Conservation (phyloP, 2,113 vertebrate species). For the Amia ocellicauda region DNA sequence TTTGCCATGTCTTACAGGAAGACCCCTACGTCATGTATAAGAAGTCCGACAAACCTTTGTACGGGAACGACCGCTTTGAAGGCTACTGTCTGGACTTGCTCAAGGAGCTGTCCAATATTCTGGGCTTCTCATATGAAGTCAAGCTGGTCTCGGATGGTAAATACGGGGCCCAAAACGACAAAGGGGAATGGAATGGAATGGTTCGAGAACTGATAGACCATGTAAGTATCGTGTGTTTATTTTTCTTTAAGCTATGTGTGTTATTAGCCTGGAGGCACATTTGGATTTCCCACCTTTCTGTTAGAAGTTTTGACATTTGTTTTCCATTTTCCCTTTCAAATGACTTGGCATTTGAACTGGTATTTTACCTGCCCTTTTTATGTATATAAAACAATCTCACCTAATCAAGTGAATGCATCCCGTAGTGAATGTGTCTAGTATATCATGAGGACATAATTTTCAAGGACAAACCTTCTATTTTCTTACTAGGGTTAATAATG, state of each 20-base stretch:
- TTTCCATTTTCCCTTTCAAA: not conserved
- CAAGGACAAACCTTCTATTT: no score
- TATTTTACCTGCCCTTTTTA: no score
- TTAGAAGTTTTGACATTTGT: no score
- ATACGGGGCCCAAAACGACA: slow-evolving; percentile 96
- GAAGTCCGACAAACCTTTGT: slow-evolving; percentile 95
- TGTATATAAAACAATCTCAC: no score
- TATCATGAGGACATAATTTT: no score
- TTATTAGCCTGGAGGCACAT: no score
- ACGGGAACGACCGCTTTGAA: slow-evolving; percentile 95
- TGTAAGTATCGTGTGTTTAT: slow-evolving; percentile 76
- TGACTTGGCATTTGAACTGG: no score
- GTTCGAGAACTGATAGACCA: slow-evolving; percentile 97
- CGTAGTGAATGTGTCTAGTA: no score
- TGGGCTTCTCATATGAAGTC: slow-evolving; percentile 95
- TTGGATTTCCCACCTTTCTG: no score
- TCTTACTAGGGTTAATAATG: no score
- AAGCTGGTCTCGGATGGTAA: slow-evolving; percentile 94
- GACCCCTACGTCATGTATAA: slow-evolving; percentile 98
- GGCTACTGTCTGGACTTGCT: slow-evolving; percentile 95
- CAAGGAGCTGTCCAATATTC: slow-evolving; percentile 91
- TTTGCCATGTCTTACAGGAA: slow-evolving; percentile 76
- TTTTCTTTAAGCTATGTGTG: no score
- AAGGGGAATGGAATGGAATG: slow-evolving; percentile 98
- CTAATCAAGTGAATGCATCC: no score